These are phyloP conservation scores for Gnathonemus longibarbis DNA, from an alignment of 2,113 vertebrate species.

Conservation along the genomic window DNA sequence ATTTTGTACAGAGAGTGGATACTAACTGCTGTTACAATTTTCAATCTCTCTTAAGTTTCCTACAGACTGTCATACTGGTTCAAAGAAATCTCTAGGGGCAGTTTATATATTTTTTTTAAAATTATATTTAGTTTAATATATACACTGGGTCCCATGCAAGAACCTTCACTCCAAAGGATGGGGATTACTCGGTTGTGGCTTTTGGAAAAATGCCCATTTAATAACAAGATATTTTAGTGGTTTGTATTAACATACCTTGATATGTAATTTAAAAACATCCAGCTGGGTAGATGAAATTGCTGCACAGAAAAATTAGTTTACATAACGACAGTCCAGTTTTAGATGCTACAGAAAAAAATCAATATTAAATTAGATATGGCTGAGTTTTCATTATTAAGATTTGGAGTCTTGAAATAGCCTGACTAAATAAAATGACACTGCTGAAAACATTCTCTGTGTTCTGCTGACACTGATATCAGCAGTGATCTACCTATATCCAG, in stretches of 20 bases:
- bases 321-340: not conserved
- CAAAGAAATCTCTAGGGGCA: not conserved
- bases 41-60: not conserved
- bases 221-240: constrained; percentile 7
- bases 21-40: not conserved
- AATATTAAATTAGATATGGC: not conserved
- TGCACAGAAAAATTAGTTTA: not conserved
- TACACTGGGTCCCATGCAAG: not conserved
- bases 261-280: not conserved
- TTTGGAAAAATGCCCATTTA: constrained; percentile 8
- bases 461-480: not conserved
- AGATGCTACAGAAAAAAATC: not conserved
- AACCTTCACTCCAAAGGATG: not conserved
- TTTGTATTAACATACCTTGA: constrained; percentile 5
- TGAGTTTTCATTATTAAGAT: not conserved
- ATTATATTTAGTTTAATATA: not conserved
- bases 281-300: constrained; percentile 3
- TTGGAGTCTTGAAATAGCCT: not conserved
- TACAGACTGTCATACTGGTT: not conserved
- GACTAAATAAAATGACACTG: not conserved
- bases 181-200: not conserved
- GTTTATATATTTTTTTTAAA: not conserved
- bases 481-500: not conserved
- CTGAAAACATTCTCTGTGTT: not conserved
- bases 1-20: not conserved